Percentiles rank a stretch among this genome's conserved stretches.
Conservation (phyloP, 2,113 vertebrate genomes). For the Brachypteracias leptosomus region DNA sequence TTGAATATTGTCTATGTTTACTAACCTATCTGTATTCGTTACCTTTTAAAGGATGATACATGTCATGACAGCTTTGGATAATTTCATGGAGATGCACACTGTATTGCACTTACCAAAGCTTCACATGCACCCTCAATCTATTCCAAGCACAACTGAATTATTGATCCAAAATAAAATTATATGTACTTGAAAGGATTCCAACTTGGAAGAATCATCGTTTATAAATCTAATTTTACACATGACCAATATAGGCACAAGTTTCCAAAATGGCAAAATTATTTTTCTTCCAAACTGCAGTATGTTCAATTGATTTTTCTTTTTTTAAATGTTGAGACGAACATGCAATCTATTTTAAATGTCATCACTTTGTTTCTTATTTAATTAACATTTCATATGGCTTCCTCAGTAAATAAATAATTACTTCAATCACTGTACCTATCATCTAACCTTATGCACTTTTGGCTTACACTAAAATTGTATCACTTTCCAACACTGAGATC, state of each 20-base stretch:
- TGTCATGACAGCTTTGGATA: constrained; percentile 68
- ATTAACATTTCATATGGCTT: constrained; percentile 42
- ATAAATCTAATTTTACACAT: constrained; percentile 54
- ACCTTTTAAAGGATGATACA: constrained; percentile 74
- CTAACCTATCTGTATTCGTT: constrained; percentile 57
- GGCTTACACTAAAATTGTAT: neutral
- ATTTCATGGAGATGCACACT: constrained; percentile 68
- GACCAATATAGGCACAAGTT: constrained; percentile 32
- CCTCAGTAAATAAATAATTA: constrained; percentile 33
- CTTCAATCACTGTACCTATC: neutral
- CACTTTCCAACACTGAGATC: neutral
- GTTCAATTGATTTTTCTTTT: constrained; percentile 32
- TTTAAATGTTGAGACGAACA: neutral
- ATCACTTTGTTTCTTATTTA: constrained; percentile 44
- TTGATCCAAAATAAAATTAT: constrained; percentile 53
- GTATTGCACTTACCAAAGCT: constrained; percentile 37
- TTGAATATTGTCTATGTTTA: neutral
- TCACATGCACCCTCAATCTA: neutral
- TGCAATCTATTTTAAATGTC: constrained; percentile 27
- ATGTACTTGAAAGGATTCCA: constrained; percentile 41
- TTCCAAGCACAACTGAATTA: constrained; percentile 42
- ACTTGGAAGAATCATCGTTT: constrained; percentile 37
- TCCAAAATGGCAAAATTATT: constrained; percentile 34
- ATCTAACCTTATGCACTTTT: neutral
- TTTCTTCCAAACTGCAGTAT: constrained; percentile 20